A percentile compares a stretch with the other conserved stretches of the same genome.
Evolutionary conservation across 2,113 vertebrate species (phyloP).

Genomic region (Murina feae): DNA sequence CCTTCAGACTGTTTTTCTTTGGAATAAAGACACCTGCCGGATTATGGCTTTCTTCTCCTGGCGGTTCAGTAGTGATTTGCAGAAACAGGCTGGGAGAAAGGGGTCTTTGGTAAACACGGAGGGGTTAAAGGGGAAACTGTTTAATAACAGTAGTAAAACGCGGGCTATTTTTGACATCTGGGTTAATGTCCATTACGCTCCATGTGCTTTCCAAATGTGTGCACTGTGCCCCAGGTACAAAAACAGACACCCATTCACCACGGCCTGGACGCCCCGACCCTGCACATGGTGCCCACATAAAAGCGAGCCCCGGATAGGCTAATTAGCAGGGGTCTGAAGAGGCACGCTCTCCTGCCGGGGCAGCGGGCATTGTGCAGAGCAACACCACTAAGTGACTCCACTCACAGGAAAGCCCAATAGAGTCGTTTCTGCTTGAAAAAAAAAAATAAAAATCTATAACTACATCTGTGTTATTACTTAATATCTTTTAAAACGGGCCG

Average conservation of each 20-base stretch:
- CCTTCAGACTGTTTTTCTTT: slow-evolving; percentile 81
- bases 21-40: slow-evolving; percentile 83
- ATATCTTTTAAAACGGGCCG: slow-evolving; percentile 74
- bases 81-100: slow-evolving; percentile 81
- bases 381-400: slow-evolving; percentile 56
- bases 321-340: slow-evolving; percentile 73
- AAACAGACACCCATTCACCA: slow-evolving; percentile 84
- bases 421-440: slow-evolving; percentile 52
- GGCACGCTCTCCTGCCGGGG: slow-evolving; percentile 67
- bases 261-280: slow-evolving; percentile 76
- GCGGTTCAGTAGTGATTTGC: slow-evolving; percentile 81
- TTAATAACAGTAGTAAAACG: slow-evolving; percentile 89
- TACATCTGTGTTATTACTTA: slow-evolving; percentile 75
- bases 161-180: slow-evolving; percentile 88
- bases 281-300: slow-evolving; percentile 79
- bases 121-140: slow-evolving; percentile 86
- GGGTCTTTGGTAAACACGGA: slow-evolving; percentile 83
- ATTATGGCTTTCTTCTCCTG: slow-evolving; percentile 79
- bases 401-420: slow-evolving; percentile 66
- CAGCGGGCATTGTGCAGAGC: slow-evolving; percentile 70
- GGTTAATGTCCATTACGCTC: slow-evolving; percentile 84
- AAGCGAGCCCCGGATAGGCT: slow-evolving; percentile 77
- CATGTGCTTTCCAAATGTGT: slow-evolving; percentile 91
- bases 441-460: slow-evolving; percentile 18
- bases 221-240: slow-evolving; percentile 81